Conservation (phyloP, 2,113 vertebrate species). For the Microcebus jonahi region DNA sequence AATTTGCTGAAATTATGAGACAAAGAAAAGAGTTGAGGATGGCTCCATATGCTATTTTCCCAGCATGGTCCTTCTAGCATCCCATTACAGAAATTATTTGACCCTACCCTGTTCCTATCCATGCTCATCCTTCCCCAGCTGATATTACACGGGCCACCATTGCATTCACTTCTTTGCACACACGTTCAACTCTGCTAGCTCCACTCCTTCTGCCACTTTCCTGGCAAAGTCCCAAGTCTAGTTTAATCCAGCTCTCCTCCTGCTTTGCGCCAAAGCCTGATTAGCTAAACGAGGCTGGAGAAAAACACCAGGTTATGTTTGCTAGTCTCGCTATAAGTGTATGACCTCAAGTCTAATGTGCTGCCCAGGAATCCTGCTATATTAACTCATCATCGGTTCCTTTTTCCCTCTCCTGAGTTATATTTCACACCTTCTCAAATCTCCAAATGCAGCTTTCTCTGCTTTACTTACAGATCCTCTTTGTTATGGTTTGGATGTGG, state of each 20-base stretch:
- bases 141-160: fast-evolving
- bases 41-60: not conserved
- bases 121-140: not conserved
- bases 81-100: not conserved
- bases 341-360: not conserved
- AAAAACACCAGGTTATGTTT: not conserved
- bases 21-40: not conserved
- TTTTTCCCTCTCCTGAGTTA: not conserved
- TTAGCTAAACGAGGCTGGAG: not conserved
- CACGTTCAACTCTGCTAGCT: not conserved
- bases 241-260: not conserved
- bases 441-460: not conserved
- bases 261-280: not conserved
- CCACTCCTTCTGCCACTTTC: not conserved
- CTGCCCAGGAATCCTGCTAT: not conserved
- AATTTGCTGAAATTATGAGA: not conserved
- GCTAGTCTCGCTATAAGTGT: too few relatives aligned
- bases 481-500: not conserved
- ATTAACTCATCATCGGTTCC: too few relatives aligned
- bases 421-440: not conserved
- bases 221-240: not conserved
- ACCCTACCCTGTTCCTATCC: not conserved
- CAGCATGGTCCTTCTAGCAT: not conserved
- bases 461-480: not conserved
- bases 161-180: not conserved